These are phyloP conservation scores for Calyptommatus sinebrachiatus DNA, from an alignment of 2,113 vertebrate genomes.

Conservation along the genomic window DNA sequence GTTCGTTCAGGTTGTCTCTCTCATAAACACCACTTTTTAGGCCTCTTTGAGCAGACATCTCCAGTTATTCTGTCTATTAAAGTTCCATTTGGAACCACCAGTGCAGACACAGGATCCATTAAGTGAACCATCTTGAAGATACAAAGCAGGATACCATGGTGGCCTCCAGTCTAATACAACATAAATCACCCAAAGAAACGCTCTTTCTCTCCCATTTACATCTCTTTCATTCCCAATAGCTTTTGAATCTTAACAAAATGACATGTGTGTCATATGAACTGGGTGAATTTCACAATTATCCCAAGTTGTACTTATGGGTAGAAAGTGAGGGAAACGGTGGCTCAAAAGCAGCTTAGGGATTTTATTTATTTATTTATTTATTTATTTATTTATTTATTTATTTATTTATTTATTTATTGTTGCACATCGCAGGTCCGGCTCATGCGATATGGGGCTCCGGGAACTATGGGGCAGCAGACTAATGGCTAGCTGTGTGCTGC, in stretches of 20 bases:
- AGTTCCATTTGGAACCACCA: neutral
- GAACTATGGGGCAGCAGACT: too few species aligned
- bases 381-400: too few species aligned
- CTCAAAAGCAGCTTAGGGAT: too few species aligned
- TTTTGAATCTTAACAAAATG: neutral
- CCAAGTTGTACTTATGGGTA: too few species aligned
- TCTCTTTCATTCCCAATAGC: neutral
- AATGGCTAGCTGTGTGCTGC: too few species aligned
- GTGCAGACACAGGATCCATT: neutral
- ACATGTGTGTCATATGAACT: too few species aligned
- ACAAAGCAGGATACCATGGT: neutral
- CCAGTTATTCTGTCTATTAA: conserved; percentile 6
- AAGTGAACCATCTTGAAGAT: neutral
- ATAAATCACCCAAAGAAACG: neutral
- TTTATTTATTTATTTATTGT: too few species aligned
- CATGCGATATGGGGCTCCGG: too few species aligned
- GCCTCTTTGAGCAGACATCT: conserved; percentile 2
- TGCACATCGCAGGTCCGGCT: too few species aligned
- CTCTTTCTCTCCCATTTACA: rapidly evolving
- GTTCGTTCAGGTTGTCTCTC: neutral
- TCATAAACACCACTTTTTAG: neutral
- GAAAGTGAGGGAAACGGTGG: neutral
- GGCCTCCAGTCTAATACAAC: neutral
- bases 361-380: too few species aligned
- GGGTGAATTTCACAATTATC: too few species aligned